These are phyloP conservation scores for Chloroclysta siterata DNA, from an alignment of 2,888 invertebrate species.

Conservation along the genomic window DNA sequence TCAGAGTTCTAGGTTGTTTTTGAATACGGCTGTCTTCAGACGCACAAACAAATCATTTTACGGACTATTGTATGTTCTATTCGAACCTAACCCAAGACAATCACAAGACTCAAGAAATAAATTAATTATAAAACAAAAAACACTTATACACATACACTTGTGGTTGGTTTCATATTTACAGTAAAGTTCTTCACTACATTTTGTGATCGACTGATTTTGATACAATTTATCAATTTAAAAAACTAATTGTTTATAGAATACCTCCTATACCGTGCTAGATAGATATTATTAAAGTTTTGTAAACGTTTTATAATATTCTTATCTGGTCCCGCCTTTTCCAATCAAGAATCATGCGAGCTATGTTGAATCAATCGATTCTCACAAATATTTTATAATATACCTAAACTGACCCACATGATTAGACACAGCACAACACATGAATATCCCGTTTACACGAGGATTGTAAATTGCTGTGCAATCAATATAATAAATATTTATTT, in stretches of 20 bases:
- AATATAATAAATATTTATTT: neutral
- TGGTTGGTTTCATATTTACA: conserved; percentile 27
- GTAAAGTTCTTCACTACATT: conserved; percentile 11
- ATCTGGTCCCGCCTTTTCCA: neutral
- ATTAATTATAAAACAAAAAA: conserved; percentile 24
- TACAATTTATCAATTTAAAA: neutral
- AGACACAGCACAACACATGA: too few species aligned
- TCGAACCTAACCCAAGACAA: conserved; percentile 19
- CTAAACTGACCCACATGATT: too few species aligned
- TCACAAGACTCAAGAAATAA: conserved; percentile 28
- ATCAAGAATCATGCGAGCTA: neutral
- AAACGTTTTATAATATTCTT: neutral
- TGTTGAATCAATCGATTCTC: too few species aligned
- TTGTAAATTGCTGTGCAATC: neutral
- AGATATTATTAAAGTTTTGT: too few species aligned
- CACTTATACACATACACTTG: conserved; percentile 19
- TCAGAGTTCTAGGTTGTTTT: neutral
- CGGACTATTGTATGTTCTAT: conserved; percentile 23
- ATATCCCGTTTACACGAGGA: too few species aligned
- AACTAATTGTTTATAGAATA: neutral
- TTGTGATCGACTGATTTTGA: conserved; percentile 20
- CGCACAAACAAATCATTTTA: conserved; percentile 24
- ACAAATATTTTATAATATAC: too few species aligned
- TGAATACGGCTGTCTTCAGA: conserved; percentile 16
- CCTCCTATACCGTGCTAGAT: too few species aligned